Conservation (phyloP, 2,113 vertebrate species). For the Morone chrysops region DNA sequence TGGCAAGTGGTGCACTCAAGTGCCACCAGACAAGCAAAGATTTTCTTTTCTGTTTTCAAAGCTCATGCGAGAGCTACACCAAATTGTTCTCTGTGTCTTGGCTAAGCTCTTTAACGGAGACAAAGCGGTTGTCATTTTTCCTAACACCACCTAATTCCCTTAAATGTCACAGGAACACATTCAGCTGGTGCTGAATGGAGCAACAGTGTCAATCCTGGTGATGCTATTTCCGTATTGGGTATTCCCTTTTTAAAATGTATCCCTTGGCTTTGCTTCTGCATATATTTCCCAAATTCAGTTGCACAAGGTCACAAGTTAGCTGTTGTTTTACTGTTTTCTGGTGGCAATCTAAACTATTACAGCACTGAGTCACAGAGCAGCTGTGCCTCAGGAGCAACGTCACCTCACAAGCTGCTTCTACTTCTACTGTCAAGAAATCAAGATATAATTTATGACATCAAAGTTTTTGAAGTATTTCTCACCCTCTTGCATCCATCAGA, state of each 20-base stretch:
- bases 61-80: conserved; percentile 20
- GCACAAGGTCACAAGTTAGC: background rate
- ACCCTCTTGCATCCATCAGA: background rate
- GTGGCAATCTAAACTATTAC: background rate
- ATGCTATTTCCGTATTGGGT: background rate
- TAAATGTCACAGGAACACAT: conserved; percentile 71
- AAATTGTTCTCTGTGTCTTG: conserved; percentile 35
- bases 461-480: conserved; percentile 1
- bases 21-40: conserved; percentile 15
- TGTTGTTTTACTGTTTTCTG: background rate
- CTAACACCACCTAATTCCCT: conserved; percentile 67
- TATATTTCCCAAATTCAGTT: background rate
- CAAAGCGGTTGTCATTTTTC: conserved; percentile 73
- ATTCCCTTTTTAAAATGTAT: conserved; percentile 28
- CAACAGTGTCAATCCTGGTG: conserved; percentile 7
- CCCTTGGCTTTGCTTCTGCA: background rate
- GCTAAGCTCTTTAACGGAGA: conserved; percentile 72
- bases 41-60: conserved; percentile 21
- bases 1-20: conserved; percentile 32
- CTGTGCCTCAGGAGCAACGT: background rate
- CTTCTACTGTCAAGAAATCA: conserved; percentile 17
- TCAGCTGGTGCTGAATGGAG: conserved; percentile 21
- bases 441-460: conserved; percentile 4
- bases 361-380: conserved; percentile 17
- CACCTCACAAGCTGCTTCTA: background rate